A percentile compares a stretch with the other conserved stretches of the same genome.
phyloP scores from a whole-genome alignment of 2,888 invertebrate species.

The Drosophila picticornis region DNA sequence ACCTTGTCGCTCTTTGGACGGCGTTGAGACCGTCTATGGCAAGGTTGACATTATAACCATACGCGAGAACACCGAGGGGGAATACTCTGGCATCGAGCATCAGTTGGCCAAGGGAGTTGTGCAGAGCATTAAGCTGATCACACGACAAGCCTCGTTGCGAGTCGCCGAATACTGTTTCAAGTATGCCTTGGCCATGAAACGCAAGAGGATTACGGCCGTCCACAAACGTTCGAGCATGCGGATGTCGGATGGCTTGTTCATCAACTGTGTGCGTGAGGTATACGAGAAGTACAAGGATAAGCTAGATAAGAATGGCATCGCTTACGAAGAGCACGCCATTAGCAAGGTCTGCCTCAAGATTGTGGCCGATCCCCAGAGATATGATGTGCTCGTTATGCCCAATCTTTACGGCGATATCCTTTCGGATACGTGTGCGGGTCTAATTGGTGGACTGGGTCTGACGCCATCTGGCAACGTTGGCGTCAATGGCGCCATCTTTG shows the following conservation, averaged over 20 bases:
- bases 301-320: conserved; percentile 89
- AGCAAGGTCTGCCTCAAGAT: conserved; percentile 99
- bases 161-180: conserved; percentile 99
- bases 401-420: conserved; percentile 99
- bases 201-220: conserved; percentile 97
- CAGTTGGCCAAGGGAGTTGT: conserved; percentile 99
- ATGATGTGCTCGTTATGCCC: conserved; percentile 98
- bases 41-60: conserved; percentile 99
- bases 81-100: conserved; percentile 99
- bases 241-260: conserved; percentile 99
- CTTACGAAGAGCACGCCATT: conserved; percentile 97
- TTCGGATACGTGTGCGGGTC: conserved; percentile 98
- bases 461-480: conserved; percentile 99
- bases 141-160: conserved; percentile 96
- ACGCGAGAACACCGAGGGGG: conserved; percentile 99
- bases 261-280: conserved; percentile 96
- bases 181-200: conserved; percentile 95
- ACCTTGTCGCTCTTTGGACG: conserved; percentile 97
- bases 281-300: conserved; percentile 90
- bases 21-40: conserved; percentile 97
- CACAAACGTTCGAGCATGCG: conserved; percentile 99
- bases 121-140: conserved; percentile 99
- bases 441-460: conserved; percentile 98
- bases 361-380: conserved; percentile 97
- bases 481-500: conserved; percentile 97